Conservation (phyloP, 2,113 vertebrate genomes). For the Tetrax tetrax region DNA sequence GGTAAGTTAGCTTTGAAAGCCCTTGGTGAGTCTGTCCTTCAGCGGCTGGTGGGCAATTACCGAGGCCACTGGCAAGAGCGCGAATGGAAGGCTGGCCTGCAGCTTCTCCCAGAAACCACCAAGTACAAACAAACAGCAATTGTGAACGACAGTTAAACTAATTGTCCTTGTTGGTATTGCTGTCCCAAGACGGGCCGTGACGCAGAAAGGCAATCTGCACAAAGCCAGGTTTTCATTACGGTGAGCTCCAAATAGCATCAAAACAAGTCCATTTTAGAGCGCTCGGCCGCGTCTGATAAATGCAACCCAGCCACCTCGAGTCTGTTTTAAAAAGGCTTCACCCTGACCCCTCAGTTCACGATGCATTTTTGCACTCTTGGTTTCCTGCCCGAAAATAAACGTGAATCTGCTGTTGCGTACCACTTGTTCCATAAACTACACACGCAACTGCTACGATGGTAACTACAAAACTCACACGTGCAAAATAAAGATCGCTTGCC, state of each 20-base stretch:
- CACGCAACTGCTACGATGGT: accelerated
- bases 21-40: neutral
- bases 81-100: neutral
- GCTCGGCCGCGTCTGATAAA: neutral
- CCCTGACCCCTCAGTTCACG: neutral
- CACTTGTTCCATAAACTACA: neutral
- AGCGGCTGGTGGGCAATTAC: neutral
- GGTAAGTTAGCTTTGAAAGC: neutral
- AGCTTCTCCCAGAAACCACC: conserved; percentile 26
- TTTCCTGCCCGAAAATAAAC: conserved; percentile 47
- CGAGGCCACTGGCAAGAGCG: neutral
- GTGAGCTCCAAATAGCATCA: conserved; percentile 17
- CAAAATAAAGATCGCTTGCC: neutral
- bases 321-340: neutral
- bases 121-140: conserved; percentile 7
- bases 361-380: neutral
- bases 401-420: neutral
- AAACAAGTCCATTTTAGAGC: conserved; percentile 43
- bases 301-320: neutral
- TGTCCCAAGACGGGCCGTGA: neutral
- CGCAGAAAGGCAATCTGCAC: neutral
- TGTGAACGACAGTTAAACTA: neutral
- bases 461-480: neutral
- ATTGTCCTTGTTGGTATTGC: neutral
- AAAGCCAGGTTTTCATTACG: conserved; percentile 4